These are phyloP conservation scores for Hyphantria cunea DNA, from an alignment of 1,140 invertebrate genomes.

Conservation along the genomic window DNA sequence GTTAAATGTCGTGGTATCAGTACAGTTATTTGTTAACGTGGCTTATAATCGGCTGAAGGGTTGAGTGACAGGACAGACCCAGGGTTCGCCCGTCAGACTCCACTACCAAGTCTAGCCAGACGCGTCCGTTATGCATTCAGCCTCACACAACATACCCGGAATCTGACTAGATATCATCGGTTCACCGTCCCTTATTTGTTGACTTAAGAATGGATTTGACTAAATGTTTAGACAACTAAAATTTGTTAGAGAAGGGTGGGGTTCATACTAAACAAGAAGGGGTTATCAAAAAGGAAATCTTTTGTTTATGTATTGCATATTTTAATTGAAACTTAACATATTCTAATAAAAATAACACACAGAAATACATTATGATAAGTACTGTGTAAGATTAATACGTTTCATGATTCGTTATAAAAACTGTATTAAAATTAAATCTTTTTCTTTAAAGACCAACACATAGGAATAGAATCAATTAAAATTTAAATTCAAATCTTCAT, in stretches of 20 bases:
- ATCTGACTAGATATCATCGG: conserved; percentile 70
- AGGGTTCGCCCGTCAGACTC: conserved; percentile 44
- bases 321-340: too few relatives aligned
- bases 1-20: conserved; percentile 36
- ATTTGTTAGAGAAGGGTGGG: neutral
- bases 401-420: too few relatives aligned
- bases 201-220: conserved; percentile 28
- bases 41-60: conserved; percentile 45
- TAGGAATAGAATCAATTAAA: too few relatives aligned
- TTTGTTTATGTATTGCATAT: too few relatives aligned
- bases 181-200: conserved; percentile 38
- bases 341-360: too few relatives aligned
- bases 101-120: conserved; percentile 40
- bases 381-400: too few relatives aligned
- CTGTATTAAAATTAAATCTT: too few relatives aligned
- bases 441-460: too few relatives aligned
- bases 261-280: too few relatives aligned
- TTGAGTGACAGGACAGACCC: conserved; percentile 59
- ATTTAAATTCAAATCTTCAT: too few relatives aligned
- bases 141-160: conserved; percentile 54
- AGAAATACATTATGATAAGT: too few relatives aligned
- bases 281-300: too few relatives aligned
- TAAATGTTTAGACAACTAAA: conserved; percentile 17
- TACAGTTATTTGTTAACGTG: conserved; percentile 50
- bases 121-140: conserved; percentile 68